Base-by-base conservation (phyloP, 2,888 invertebrate species). In the Stegophylla sp. region DNA sequence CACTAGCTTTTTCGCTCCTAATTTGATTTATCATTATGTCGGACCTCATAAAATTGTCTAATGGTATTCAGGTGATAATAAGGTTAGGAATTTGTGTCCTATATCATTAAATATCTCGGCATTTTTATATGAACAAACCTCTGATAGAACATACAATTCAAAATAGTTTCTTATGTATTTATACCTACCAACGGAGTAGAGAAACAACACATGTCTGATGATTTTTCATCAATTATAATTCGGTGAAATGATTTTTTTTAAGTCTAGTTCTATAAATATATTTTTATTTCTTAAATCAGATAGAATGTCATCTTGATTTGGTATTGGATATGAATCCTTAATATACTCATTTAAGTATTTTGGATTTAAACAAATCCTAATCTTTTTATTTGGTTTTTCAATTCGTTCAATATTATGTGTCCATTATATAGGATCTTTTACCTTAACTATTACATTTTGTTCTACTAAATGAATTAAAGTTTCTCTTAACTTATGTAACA, bases 331-430 rank as follows among this genome's bases (percentile, higher is more conserved):
- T 71, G 63, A 28, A 74, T 26, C 10, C 84, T 74, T 15, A 13
- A 51, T 51, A 15, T 13, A 3, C 3, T 79, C 56, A 59, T 85
- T 85, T 10, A 84, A 72, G 12, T 83, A 82, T 48, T 76, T 77
- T 0, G 84, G 83, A 53, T 84, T 84, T 20, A 84, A 56, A 67
- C 83, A 84, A 0, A 85, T 28, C 23, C 85, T 45, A 12, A 84
- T 41, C 20, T 84, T 83, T 9, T 82, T 82, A 48, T 83, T 84
- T 17, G 82, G 82, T 72, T 84, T 84, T 53, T 72, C 51, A 12
- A 82, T 82, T n/a, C 84, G 59, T 41, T 84, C 82, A 12, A 84
- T 17, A 45, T 83, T 82, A 61, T 83, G 82, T 3, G 83, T 83
- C 84, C 84, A 84, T 12, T 83, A 83, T 5, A 82, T 82, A 17